Evolutionary conservation across 2,797 vertebrate genomes (phyloP).

Genomic region (Syngnathus rostellatus): DNA sequence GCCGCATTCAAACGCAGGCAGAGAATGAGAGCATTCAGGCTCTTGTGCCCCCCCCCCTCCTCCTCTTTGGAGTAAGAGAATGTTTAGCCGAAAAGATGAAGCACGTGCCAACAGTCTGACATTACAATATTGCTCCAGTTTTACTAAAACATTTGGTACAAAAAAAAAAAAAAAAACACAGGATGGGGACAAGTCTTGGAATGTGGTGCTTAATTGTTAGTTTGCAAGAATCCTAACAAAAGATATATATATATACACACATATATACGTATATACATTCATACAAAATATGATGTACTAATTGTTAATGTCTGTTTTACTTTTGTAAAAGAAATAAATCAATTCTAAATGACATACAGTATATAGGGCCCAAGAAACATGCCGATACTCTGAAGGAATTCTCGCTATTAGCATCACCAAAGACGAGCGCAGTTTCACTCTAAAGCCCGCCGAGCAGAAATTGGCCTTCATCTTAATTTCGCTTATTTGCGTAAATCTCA

Average conservation of each 20-base stretch:
- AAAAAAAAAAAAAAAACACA: background rate
- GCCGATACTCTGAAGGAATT: background rate
- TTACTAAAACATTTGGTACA: constrained; percentile 32
- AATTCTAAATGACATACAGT: too few species aligned
- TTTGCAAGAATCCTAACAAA: background rate
- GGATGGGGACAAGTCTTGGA: background rate
- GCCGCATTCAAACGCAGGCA: constrained; percentile 80
- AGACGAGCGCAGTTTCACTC: constrained; percentile 38
- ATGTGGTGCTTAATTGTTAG: background rate
- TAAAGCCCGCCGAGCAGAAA: constrained; percentile 31
- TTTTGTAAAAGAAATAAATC: too few species aligned
- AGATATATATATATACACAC: background rate
- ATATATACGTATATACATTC: too few species aligned
- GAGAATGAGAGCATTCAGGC: constrained; percentile 86
- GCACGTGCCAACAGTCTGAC: constrained; percentile 57
- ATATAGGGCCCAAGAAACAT: background rate
- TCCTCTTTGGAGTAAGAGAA: constrained; percentile 19
- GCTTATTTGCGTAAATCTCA: background rate
- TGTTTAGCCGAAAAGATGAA: constrained; percentile 60
- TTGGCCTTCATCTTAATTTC: constrained; percentile 1
- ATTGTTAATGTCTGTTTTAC: too few species aligned
- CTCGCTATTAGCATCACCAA: constrained; percentile 33
- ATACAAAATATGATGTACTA: too few species aligned
- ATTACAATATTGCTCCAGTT: constrained; percentile 60
- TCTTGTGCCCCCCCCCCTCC: constrained; percentile 65